Conservation (phyloP, 2,888 invertebrate species). For the Microchrysa polita region DNA sequence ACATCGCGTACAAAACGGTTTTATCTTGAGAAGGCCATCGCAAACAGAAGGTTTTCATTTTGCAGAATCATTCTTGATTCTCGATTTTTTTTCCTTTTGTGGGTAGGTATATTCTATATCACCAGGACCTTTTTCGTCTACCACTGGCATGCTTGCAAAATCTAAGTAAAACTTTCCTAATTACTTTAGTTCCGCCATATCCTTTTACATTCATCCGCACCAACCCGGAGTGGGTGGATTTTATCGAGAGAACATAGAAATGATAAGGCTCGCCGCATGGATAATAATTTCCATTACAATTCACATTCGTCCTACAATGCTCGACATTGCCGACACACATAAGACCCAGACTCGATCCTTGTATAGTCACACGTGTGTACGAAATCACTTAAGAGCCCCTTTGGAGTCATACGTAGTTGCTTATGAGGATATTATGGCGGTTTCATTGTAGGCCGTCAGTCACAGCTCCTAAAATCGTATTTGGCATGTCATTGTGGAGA, state of each 20-base stretch:
- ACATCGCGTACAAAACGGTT: constrained; percentile 17
- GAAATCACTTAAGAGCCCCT: constrained; percentile 43
- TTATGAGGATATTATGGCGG: constrained; percentile 34
- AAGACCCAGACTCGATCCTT: background rate
- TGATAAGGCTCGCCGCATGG: constrained; percentile 35
- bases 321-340: background rate
- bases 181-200: constrained; percentile 44
- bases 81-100: constrained; percentile 38
- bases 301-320: background rate
- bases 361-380: constrained; percentile 28
- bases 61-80: constrained; percentile 42
- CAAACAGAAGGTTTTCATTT: constrained; percentile 40
- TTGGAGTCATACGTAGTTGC: constrained; percentile 28
- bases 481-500: constrained; percentile 26
- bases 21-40: constrained; percentile 42
- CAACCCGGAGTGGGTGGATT: constrained; percentile 7
- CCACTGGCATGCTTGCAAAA: constrained; percentile 14
- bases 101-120: too few relatives aligned
- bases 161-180: constrained; percentile 49
- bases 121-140: too few relatives aligned
- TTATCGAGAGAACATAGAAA: constrained; percentile 25
- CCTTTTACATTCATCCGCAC: background rate
- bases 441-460: constrained; percentile 37
- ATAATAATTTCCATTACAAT: constrained; percentile 25
- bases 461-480: constrained; percentile 38